phyloP scores from a whole-genome alignment of 1,140 invertebrate species.

The Phymorhynchus buccinoides region DNA sequence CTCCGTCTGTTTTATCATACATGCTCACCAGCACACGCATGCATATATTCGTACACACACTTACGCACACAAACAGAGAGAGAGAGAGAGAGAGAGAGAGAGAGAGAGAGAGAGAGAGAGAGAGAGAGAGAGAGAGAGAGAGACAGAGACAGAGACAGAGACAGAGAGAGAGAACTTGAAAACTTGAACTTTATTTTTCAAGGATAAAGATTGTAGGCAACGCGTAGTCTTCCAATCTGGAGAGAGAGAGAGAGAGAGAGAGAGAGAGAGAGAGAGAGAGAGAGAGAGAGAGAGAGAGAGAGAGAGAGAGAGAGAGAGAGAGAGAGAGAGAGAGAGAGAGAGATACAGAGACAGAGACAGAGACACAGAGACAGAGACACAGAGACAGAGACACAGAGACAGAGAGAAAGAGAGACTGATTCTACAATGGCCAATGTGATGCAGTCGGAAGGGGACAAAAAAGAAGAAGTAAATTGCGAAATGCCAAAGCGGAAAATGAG shows the following conservation, averaged over 20 bases:
- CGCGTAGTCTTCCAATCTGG: too few species aligned
- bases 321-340: not conserved
- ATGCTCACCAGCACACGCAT: not conserved
- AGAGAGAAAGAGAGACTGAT: too few species aligned
- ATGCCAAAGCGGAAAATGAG: too few species aligned
- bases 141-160: not conserved
- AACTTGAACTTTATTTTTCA: too few species aligned
- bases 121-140: not conserved
- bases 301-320: not conserved
- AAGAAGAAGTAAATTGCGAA: too few species aligned
- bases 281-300: not conserved
- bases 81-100: constrained; percentile 28
- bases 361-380: not conserved
- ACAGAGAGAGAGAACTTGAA: too few species aligned
- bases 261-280: not conserved
- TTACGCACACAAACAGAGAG: too few species aligned
- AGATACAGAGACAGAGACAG: not conserved
- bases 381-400: not conserved
- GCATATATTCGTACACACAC: too few species aligned
- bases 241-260: not conserved
- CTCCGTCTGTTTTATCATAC: not conserved
- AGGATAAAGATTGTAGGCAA: too few species aligned
- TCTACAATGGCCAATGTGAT: too few species aligned
- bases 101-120: constrained; percentile 21
- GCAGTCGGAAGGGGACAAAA: too few species aligned